Evolutionary conservation across 2,797 vertebrate species (phyloP), one percentile per base, ranked within the genome.

Genomic region (Pseudopleuronectes americanus): DNA sequence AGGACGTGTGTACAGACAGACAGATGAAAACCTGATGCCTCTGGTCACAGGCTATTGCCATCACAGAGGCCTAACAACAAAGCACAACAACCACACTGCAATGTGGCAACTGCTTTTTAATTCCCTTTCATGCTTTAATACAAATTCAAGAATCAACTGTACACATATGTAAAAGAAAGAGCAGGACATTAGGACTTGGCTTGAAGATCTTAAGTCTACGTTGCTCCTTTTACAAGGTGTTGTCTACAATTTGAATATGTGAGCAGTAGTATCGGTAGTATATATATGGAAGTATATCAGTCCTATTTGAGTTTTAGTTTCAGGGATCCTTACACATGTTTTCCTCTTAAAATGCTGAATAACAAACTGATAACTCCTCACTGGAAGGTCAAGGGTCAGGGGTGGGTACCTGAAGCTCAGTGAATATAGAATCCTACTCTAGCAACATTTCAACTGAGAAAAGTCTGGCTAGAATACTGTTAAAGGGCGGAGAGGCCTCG

Each of bases 121-220:
- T 96, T 95, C 87, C 88, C 90, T 94, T 92, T 88, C 90, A 92
- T 93, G 92, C 92, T 83, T 89, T 81, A 79, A 90, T 93, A 95
- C 91, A 94, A 93, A 92, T 91, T 90, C 76, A 85, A 87, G 90
- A 92, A 79, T 92, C 73, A 84, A 76, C 92, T 95, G 93, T 95
- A 96, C 89, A 95, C 72, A 56, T 95, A 94, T 96, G 88, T 94
- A 95, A 93, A 96, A 89, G 86, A 87, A 91, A 92, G 53, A 60
- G 22, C 65, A 75, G 55, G 38, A 84, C 62, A 69, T 81, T 90
- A 90, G 90, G 86, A 90, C 86, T 86, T 83, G 61, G 68, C 31
- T 65, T 83, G 48, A 66, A 78, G 41, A 66, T 77, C 58, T 68
- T 65, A 59, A 76, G 49, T 64, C 52, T 63, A 79, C 62, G 49